Conservation (phyloP, 2,113 vertebrate species). For the Menura novaehollandiae region DNA sequence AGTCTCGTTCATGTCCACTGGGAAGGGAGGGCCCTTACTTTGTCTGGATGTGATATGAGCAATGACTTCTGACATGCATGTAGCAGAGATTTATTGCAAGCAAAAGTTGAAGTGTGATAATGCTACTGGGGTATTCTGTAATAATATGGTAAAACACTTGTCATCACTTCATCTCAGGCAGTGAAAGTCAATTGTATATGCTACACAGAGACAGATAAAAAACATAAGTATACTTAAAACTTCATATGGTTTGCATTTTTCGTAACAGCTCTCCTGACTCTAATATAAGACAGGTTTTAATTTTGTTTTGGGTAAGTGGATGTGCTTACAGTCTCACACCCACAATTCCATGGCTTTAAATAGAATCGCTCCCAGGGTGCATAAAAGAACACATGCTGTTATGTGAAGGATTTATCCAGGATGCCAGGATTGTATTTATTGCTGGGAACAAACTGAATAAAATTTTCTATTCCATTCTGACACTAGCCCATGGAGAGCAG, state of each 20-base stretch:
- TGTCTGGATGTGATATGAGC: neutral
- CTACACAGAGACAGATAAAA: constrained; percentile 63
- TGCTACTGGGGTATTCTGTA: constrained; percentile 64
- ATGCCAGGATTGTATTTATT: constrained; percentile 43
- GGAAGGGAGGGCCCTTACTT: neutral
- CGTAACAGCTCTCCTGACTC: constrained; percentile 48
- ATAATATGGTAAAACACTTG: constrained; percentile 64
- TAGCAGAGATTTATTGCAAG: constrained; percentile 57
- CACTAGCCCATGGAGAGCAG: constrained; percentile 6
- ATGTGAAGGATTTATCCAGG: constrained; percentile 52
- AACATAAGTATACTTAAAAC: constrained; percentile 59
- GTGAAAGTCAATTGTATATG: constrained; percentile 58
- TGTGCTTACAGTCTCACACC: constrained; percentile 51
- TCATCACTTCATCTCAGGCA: constrained; percentile 61
- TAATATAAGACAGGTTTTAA: constrained; percentile 30
- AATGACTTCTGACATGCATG: constrained; percentile 10
- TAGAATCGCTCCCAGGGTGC: constrained; percentile 40
- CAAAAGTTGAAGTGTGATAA: constrained; percentile 50
- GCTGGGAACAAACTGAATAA: constrained; percentile 54
- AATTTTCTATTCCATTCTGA: constrained; percentile 47
- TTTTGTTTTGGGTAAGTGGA: constrained; percentile 53
- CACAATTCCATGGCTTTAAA: constrained; percentile 58
- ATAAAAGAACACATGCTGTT: constrained; percentile 44
- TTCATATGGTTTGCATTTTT: constrained; percentile 59
- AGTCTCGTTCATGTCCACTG: neutral